phyloP scores from a whole-genome alignment of 2,797 vertebrate species.

The Cirrhinus molitorella region DNA sequence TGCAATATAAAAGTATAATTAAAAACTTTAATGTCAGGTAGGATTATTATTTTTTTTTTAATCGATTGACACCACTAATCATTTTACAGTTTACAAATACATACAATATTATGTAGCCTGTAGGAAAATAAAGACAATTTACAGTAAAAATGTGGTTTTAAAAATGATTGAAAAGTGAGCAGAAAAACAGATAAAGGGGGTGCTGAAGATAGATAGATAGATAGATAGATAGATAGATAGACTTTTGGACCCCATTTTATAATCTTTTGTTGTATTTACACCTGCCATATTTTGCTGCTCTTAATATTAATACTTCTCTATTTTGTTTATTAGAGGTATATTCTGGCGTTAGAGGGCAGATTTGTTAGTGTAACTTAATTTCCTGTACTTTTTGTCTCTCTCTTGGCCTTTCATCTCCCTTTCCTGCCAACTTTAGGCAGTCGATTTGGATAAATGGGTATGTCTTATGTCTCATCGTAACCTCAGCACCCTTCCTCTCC shows the following conservation, averaged over 20 bases:
- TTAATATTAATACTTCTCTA: not conserved
- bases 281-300: not conserved
- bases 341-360: constrained; percentile 32
- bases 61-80: too few species aligned
- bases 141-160: too few species aligned
- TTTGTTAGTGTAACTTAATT: constrained; percentile 52
- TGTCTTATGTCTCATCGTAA: constrained; percentile 72
- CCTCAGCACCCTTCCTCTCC: constrained; percentile 59
- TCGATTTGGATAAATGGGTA: constrained; percentile 87
- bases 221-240: not conserved
- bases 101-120: too few species aligned
- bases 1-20: too few species aligned
- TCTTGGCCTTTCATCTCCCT: constrained; percentile 70
- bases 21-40: too few species aligned
- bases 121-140: too few species aligned
- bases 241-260: not conserved
- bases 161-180: too few species aligned
- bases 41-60: too few species aligned
- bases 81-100: too few species aligned
- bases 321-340: constrained; percentile 7
- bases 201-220: too few species aligned
- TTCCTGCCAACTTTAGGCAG: constrained; percentile 77
- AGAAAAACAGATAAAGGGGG: too few species aligned
- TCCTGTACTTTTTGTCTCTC: constrained; percentile 63
- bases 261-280: not conserved